These are phyloP conservation scores for Magallana nippona DNA, from an alignment of 2,888 invertebrate genomes.

Conservation along the genomic window DNA sequence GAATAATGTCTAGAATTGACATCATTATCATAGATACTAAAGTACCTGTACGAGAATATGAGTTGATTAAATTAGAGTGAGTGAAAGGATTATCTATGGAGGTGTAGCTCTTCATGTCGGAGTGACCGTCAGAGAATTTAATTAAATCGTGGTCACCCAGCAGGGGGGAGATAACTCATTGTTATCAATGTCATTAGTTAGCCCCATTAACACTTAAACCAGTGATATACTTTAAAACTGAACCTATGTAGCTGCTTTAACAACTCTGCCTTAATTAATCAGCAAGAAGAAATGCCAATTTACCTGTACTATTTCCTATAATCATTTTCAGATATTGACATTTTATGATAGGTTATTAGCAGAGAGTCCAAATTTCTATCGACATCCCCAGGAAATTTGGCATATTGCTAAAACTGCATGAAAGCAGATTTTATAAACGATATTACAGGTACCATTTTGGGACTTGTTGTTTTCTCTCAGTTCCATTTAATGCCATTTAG, in stretches of 20 bases:
- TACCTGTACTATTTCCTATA: neutral
- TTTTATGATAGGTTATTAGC: constrained; percentile 17
- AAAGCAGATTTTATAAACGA: neutral
- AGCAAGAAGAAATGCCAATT: neutral
- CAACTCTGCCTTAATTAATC: constrained; percentile 7
- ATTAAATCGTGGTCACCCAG: constrained; percentile 21
- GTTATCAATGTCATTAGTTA: constrained; percentile 18
- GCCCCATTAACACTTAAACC: constrained; percentile 15
- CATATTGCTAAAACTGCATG: neutral
- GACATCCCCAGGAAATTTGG: neutral
- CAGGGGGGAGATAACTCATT: constrained; percentile 11
- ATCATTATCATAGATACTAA: too few relatives aligned
- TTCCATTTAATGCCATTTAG: neutral
- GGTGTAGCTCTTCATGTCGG: neutral
- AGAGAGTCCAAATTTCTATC: neutral
- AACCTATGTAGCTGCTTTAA: neutral
- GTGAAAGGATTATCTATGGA: constrained; percentile 28
- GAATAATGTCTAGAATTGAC: too few relatives aligned
- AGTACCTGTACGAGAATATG: neutral
- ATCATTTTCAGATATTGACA: neutral
- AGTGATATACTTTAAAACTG: constrained; percentile 7
- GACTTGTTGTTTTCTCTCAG: neutral
- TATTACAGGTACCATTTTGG: neutral
- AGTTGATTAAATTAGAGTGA: constrained; percentile 6
- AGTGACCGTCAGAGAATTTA: constrained; percentile 25